These are phyloP conservation scores for Aphelenchoides besseyi DNA, from an alignment of 1,140 invertebrate genomes.

Conservation along the genomic window DNA sequence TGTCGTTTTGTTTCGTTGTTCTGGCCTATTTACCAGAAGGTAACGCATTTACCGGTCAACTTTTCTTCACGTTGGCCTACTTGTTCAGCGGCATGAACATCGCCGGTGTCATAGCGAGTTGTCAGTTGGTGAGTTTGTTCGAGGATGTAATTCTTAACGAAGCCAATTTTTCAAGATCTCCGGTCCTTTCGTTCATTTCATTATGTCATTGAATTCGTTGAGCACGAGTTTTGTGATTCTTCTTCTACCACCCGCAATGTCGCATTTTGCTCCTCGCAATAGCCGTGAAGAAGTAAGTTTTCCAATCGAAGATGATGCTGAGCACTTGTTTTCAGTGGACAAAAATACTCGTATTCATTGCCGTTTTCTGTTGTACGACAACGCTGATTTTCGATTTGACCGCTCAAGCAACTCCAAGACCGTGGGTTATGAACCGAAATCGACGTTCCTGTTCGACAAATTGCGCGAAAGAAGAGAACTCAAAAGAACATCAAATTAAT, in stretches of 20 bases:
- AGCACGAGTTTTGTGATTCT: slow-evolving; percentile 26
- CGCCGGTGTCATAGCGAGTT: slow-evolving; percentile 38
- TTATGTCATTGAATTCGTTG: slow-evolving; percentile 35
- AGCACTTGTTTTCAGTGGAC: not conserved
- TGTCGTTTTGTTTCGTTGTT: slow-evolving; percentile 50
- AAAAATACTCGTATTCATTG: not conserved
- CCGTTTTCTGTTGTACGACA: slow-evolving; percentile 15
- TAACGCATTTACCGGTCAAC: slow-evolving; percentile 32
- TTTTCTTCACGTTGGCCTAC: slow-evolving; percentile 42
- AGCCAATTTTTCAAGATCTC: slow-evolving; percentile 25
- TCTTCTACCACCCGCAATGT: slow-evolving; percentile 21
- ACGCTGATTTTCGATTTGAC: slow-evolving; percentile 40
- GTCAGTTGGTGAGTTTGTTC: slow-evolving; percentile 38
- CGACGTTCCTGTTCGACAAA: not conserved
- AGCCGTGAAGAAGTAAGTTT: not conserved
- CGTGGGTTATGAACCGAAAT: slow-evolving; percentile 24
- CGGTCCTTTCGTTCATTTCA: slow-evolving; percentile 36
- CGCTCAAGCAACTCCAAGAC: slow-evolving; percentile 32
- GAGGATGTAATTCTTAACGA: not conserved
- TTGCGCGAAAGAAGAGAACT: not conserved
- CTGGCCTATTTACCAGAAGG: slow-evolving; percentile 45
- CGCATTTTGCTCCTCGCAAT: not conserved
- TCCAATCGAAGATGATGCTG: not conserved
- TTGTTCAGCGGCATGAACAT: slow-evolving; percentile 49
- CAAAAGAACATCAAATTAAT: no score